These are phyloP conservation scores for Limnodromus scolopaceus DNA, from an alignment of 2,797 vertebrate genomes.

Conservation along the genomic window DNA sequence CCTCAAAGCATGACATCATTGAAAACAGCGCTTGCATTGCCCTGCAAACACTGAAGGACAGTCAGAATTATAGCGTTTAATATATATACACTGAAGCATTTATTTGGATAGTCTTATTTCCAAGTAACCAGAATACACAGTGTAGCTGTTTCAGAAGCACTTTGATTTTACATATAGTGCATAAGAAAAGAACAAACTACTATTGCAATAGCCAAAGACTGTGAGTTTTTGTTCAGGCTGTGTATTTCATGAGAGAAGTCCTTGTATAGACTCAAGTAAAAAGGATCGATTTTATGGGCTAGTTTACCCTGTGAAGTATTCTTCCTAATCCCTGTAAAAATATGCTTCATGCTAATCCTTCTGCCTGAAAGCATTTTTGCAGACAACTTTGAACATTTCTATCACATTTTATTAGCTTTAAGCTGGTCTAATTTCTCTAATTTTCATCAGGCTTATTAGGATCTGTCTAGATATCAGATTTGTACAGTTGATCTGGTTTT, in stretches of 20 bases:
- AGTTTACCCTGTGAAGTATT: conserved; percentile 22
- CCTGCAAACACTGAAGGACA: background rate
- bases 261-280: background rate
- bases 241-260: background rate
- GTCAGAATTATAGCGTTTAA: background rate
- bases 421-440: conserved; percentile 8
- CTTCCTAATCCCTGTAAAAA: conserved; percentile 28
- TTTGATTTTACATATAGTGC: background rate
- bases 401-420: conserved; percentile 35
- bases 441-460: conserved; percentile 25
- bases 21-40: background rate
- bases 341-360: conserved; percentile 24
- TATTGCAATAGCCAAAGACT: background rate
- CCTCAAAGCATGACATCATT: background rate
- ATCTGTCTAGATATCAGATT: background rate
- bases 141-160: background rate
- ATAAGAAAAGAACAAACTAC: background rate
- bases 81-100: background rate
- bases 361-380: conserved; percentile 19
- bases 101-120: background rate
- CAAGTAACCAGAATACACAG: background rate
- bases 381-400: conserved; percentile 19
- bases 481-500: conserved; percentile 13
- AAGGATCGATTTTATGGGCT: background rate
- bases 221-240: background rate